Evolutionary conservation across 2,797 vertebrate species (phyloP).

Genomic region (Distichodus sexfasciatus): DNA sequence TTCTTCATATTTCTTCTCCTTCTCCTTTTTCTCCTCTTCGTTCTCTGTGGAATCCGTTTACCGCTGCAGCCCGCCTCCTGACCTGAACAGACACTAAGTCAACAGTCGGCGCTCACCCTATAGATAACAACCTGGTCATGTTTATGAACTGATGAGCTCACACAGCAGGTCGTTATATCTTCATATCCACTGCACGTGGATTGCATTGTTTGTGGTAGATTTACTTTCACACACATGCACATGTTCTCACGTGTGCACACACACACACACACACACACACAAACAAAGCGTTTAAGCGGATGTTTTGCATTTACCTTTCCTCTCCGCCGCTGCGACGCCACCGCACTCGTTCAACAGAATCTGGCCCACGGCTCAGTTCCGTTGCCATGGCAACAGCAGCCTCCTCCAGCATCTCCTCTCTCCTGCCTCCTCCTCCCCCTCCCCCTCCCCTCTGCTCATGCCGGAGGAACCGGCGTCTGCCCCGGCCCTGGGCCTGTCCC

Average conservation of each 20-base stretch:
- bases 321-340: conserved; percentile 3
- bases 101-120: background rate
- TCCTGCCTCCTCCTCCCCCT: conserved; percentile 79
- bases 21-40: no score
- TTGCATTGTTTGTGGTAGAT: background rate
- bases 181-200: background rate
- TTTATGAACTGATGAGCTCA: conserved; percentile 13
- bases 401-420: conserved; percentile 85
- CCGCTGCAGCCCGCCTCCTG: no score
- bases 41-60: no score
- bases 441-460: conserved; percentile 73
- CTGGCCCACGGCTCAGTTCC: conserved; percentile 83
- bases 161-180: background rate
- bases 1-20: no score
- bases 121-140: conserved; percentile 6
- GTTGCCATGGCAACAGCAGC: conserved; percentile 89
- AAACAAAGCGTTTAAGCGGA: conserved; percentile 5
- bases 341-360: conserved; percentile 75
- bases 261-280: background rate
- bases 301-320: conserved; percentile 31
- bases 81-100: background rate
- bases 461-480: conserved; percentile 71
- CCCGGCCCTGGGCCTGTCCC: conserved; percentile 76
- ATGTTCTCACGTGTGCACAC: conserved; percentile 2
- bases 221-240: background rate